These are phyloP conservation scores for Pogonus chalceus DNA, from an alignment of 1,140 invertebrate genomes.

Conservation along the genomic window DNA sequence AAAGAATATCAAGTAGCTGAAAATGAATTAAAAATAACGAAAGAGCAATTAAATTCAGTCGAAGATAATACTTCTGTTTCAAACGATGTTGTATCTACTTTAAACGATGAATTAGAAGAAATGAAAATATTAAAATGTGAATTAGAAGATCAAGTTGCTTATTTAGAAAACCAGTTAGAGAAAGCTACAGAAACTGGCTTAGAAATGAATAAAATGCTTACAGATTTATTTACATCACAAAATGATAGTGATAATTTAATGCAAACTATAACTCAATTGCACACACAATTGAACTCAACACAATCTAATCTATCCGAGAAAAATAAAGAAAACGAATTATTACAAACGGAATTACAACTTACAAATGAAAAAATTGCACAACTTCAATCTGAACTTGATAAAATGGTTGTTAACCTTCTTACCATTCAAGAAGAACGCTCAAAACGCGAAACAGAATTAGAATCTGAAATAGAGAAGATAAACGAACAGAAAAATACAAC, in stretches of 20 bases:
- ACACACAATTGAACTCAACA: constrained; percentile 49
- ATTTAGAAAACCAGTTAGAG: constrained; percentile 52
- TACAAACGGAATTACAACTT: constrained; percentile 38
- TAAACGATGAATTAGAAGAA: constrained; percentile 47
- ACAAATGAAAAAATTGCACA: constrained; percentile 36
- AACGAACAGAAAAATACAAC: constrained; percentile 25
- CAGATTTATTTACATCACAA: constrained; percentile 47
- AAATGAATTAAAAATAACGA: constrained; percentile 50
- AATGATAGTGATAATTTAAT: constrained; percentile 49
- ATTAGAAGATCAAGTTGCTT: constrained; percentile 45
- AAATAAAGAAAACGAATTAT: constrained; percentile 42
- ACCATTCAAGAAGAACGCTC: constrained; percentile 34
- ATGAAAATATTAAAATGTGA: constrained; percentile 30
- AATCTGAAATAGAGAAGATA: constrained; percentile 24
- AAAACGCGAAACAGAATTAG: constrained; percentile 28
- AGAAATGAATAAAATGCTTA: constrained; percentile 52
- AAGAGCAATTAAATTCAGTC: constrained; percentile 35
- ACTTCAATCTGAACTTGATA: constrained; percentile 37
- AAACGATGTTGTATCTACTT: constrained; percentile 55
- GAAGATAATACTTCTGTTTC: constrained; percentile 60
- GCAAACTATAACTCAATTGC: constrained; percentile 50
- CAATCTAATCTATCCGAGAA: constrained; percentile 41
- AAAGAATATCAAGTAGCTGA: constrained; percentile 57
- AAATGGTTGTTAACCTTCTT: constrained; percentile 29
- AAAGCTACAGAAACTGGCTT: constrained; percentile 52